Conservation (phyloP, 2,797 vertebrate genomes). For the Rhabdophis nuchalis region DNA sequence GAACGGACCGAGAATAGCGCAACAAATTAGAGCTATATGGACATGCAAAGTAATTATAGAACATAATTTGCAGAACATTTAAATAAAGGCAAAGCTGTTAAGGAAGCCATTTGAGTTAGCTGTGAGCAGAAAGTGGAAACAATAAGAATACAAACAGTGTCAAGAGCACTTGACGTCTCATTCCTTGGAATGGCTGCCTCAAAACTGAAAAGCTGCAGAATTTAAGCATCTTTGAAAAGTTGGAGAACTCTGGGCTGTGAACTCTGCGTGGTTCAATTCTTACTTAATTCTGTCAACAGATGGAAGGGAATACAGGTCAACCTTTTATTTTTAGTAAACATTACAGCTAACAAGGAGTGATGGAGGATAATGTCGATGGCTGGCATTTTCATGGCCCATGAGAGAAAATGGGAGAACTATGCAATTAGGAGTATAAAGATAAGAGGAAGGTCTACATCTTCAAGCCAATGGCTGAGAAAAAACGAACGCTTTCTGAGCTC, state of each 20-base stretch:
- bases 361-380: slow-evolving; percentile 34
- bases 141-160: slow-evolving; percentile 15
- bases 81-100: slow-evolving; percentile 4
- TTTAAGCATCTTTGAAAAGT: slow-evolving; percentile 27
- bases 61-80: slow-evolving; percentile 2
- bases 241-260: slow-evolving; percentile 33
- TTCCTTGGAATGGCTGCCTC: slow-evolving; percentile 25
- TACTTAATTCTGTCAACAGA: slow-evolving; percentile 59
- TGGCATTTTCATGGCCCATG: slow-evolving; percentile 41
- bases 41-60: slow-evolving; percentile 11
- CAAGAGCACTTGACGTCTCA: not conserved
- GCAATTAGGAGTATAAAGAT: not conserved
- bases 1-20: not conserved
- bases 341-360: slow-evolving; percentile 50
- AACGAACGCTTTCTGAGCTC: not conserved
- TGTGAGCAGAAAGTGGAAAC: slow-evolving; percentile 19
- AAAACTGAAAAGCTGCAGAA: slow-evolving; percentile 23
- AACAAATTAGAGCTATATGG: not conserved
- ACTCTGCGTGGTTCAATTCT: slow-evolving; percentile 55
- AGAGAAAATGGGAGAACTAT: not conserved
- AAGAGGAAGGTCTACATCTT: slow-evolving; percentile 22
- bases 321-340: slow-evolving; percentile 53
- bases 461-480: slow-evolving; percentile 6
- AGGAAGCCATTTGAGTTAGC: slow-evolving; percentile 8
- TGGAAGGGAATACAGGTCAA: slow-evolving; percentile 54